Conservation (phyloP, 2,888 invertebrate genomes). For the Lasioglossum leucozonium region DNA sequence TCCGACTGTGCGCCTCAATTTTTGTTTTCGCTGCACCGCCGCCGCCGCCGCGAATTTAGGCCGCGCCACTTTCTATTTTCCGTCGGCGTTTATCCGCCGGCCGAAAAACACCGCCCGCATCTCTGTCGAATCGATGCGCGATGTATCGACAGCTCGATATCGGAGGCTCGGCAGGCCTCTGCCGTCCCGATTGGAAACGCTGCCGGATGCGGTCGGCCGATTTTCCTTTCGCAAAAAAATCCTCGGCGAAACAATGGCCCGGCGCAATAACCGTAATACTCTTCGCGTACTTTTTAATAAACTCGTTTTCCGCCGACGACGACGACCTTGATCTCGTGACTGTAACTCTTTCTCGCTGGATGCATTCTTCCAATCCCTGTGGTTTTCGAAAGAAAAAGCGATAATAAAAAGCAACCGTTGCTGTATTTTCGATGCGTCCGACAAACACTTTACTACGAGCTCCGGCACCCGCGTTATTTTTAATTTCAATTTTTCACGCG, state of each 20-base stretch:
- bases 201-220: not conserved
- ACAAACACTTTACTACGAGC: not conserved
- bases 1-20: conserved; percentile 11
- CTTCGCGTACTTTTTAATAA: not conserved
- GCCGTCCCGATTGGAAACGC: conserved; percentile 1
- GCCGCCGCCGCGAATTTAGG: conserved; percentile 17
- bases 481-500: not conserved
- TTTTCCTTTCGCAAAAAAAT: not conserved
- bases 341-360: not conserved
- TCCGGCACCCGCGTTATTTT: not conserved
- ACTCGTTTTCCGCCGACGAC: not conserved
- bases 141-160: conserved; percentile 22
- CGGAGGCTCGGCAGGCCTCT: not conserved
- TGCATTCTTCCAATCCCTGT: not conserved
- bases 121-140: conserved; percentile 15
- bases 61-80: not conserved
- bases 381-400: not conserved
- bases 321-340: not conserved
- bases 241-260: not conserved
- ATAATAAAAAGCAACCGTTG: not conserved
- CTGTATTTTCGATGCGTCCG: not conserved
- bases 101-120: conserved; percentile 41
- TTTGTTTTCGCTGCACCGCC: conserved; percentile 15
- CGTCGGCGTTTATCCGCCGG: conserved; percentile 12
- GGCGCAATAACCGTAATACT: not conserved